Base-by-base conservation (phyloP, 35 echinoderm and acorn worm genomes). In the Apostichopus japonicus region DNA sequence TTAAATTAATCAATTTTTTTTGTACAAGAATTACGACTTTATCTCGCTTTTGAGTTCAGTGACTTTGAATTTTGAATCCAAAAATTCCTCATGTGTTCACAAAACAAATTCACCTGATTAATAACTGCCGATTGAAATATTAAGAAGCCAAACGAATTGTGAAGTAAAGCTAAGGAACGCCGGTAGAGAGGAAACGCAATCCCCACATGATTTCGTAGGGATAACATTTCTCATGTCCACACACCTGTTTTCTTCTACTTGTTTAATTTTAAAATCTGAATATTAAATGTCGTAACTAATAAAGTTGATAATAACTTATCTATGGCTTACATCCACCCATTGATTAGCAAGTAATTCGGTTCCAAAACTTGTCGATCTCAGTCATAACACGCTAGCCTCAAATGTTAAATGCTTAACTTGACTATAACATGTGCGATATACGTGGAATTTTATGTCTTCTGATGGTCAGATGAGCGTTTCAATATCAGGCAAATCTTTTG, bases 191-290 rank as follows among this genome's bases (percentile, higher is more conserved):
- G 33, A 44, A 44, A 44, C 33, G 33, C 33, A 44, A 44, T 44
- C 33, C 33, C 33, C 33, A 44, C 33, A 44, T 44, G 33, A 44
- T 44, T 44, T 44, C 33, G 33, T 44, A 44, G 33, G 4, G 33
- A 44, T 44, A 54, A 13, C 54, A 83, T 52, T 83, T 11, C 63
- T 15, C 4, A 54, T 17, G 79, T 56, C 11, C 79, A 53, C 51
- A 83, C 79, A 83, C 79, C 79, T 83, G 79, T 83, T 83, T 83
- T 83, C 9, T n/a, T 56, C 14, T 54, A 67, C 63, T 67, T 67
- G 63, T 19, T 11, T 67, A 67, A 67, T 67, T 67, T 10, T 4
- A 67, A 67, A 67, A 19, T 67, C 11, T 67, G 63, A 67, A 67
- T 67, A 67, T 67, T 67, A 67, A 67, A 67, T 67, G 63, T 67